Conservation (phyloP, 2,113 vertebrate genomes). For the Notiomystis cincta region DNA sequence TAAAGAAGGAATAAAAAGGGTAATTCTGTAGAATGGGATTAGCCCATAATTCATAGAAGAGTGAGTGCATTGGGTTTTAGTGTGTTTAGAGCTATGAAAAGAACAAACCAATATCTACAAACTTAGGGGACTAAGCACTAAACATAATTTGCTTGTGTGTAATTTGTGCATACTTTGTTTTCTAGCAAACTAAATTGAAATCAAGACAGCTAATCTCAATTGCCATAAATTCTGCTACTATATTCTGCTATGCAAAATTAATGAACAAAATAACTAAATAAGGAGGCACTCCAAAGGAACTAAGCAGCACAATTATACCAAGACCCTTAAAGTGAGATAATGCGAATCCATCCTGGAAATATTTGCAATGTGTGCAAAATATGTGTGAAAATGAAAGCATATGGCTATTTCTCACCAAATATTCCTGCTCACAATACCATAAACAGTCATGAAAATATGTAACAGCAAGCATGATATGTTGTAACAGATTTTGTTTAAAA, state of each 20-base stretch:
- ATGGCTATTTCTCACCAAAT: background rate
- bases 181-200: background rate
- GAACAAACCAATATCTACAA: background rate
- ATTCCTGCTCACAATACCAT: background rate
- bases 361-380: background rate
- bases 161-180: background rate
- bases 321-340: background rate
- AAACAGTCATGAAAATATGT: background rate
- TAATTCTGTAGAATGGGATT: background rate
- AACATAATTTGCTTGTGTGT: background rate
- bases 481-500: background rate
- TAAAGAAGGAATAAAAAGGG: background rate
- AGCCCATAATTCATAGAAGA: background rate
- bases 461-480: background rate
- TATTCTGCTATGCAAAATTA: background rate
- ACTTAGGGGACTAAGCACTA: background rate
- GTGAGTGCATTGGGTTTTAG: rapidly evolving
- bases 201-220: background rate
- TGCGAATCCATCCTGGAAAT: background rate
- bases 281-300: background rate
- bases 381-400: background rate
- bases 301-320: background rate
- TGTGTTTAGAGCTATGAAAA: background rate
- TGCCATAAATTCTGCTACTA: background rate
- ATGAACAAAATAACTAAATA: background rate